These are phyloP conservation scores for Pterocles gutturalis DNA, from an alignment of 2,113 vertebrate species.

Conservation along the genomic window DNA sequence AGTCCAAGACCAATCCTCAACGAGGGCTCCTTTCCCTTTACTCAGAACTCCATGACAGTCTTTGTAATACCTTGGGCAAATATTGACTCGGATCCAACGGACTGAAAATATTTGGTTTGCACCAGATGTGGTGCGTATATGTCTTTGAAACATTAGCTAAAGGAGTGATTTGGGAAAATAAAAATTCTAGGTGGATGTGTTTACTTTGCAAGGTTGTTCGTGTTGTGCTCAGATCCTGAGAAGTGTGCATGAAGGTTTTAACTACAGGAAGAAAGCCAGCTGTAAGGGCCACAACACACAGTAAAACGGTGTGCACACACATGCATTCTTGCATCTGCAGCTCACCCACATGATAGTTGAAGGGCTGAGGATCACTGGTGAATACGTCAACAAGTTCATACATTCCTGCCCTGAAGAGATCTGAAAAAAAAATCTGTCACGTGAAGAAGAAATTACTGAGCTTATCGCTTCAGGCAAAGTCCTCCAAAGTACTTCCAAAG, in stretches of 20 bases:
- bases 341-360: neutral
- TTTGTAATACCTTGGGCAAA: slow-evolving; percentile 76
- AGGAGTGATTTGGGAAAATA: slow-evolving; percentile 85
- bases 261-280: slow-evolving; percentile 47
- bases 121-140: slow-evolving; percentile 78
- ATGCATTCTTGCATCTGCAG: neutral
- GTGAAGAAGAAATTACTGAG: neutral
- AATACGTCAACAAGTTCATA: neutral
- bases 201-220: slow-evolving; percentile 49
- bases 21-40: neutral
- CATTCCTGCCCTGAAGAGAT: neutral
- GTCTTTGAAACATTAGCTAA: slow-evolving; percentile 81
- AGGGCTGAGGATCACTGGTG: neutral
- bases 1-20: neutral
- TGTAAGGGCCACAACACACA: neutral
- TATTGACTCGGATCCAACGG: slow-evolving; percentile 78
- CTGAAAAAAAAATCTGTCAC: neutral
- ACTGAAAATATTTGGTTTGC: slow-evolving; percentile 86
- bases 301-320: neutral
- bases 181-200: slow-evolving; percentile 70
- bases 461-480: neutral
- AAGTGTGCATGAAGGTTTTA: neutral
- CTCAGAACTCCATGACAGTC: neutral
- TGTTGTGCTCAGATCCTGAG: neutral
- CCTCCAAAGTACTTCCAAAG: neutral